Percentiles rank a stretch among this genome's conserved stretches.
Conservation (phyloP, 2,888 invertebrate species). For the Rhagonycha lutea region DNA sequence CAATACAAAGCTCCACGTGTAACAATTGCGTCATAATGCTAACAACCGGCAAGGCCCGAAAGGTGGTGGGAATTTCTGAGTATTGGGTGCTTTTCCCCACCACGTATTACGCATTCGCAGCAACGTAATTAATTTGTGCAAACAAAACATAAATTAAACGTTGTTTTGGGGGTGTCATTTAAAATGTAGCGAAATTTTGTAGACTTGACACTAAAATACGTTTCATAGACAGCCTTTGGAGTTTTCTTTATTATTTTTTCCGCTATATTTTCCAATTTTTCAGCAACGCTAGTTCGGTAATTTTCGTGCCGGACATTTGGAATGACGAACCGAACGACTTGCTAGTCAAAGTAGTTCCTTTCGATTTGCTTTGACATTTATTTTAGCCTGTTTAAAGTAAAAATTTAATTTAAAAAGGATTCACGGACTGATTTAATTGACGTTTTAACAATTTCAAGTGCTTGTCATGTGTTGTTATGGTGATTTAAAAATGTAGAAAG, state of each 20-base stretch:
- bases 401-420: neutral
- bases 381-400: slow-evolving; percentile 7
- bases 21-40: slow-evolving; percentile 25
- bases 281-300: slow-evolving; percentile 11
- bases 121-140: neutral
- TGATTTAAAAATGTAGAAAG: slow-evolving; percentile 18
- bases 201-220: neutral
- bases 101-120: neutral
- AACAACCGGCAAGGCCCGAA: slow-evolving; percentile 25
- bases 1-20: slow-evolving; percentile 26
- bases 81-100: slow-evolving; percentile 3
- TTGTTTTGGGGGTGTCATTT: neutral
- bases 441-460: neutral
- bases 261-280: slow-evolving; percentile 10
- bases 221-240: neutral
- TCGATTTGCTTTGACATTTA: neutral
- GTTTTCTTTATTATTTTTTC: neutral
- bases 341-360: slow-evolving; percentile 25
- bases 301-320: slow-evolving; percentile 17
- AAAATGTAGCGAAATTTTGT: neutral
- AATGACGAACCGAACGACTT: slow-evolving; percentile 18
- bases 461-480: slow-evolving; percentile 22
- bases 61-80: slow-evolving; percentile 24
- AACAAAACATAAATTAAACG: neutral
- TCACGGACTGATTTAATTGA: neutral